Base-by-base conservation (phyloP, 2,113 vertebrate species). In the Onychostruthus taczanowskii region DNA sequence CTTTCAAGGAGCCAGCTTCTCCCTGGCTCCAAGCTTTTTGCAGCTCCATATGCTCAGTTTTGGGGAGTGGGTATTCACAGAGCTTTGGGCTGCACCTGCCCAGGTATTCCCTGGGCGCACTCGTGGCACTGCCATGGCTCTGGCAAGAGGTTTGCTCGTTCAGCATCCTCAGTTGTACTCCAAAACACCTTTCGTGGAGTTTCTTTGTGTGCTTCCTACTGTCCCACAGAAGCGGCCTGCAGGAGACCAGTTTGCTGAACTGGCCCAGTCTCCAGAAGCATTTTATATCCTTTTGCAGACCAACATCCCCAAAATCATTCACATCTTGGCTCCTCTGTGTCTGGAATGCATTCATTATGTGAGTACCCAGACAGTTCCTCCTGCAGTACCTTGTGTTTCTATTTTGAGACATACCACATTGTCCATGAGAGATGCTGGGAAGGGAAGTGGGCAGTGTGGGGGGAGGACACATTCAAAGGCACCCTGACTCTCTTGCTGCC, bases 151-250 rank as follows among this genome's bases (percentile, higher is more conserved):
- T 52, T 70, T 24, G 21, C 50, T 66, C 21, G 12, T 35, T 63
- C 58, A 49, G 31, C 33, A 2, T 16, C 52, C 6, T 10, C 46
- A 28, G 0, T 1, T 11, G 41, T 39, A 73, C 24, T 31, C 3
- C 3, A 41, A 9, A 0, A 0, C 2, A 5, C 0, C 0, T 35
- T 14, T 15, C 37, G 33, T 8, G 8, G 37, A 27, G 26, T 43
- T 62, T 19, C 41, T 62, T 31, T 15, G 49, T 47, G 20, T 23
- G 39, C 50, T 75, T 49, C 52, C 66, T 3, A 21, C 9, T 5
- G 2, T 7, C 26, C 19, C 2, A 2, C 43, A 33, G 77, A 46
- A 67, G 28, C 30, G 83, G 47, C 18, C 26, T 1, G 1, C 26
- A 43, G 63, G n/a, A 68, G 12, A 56, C 15, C 49, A 49, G 26